Evolutionary conservation across 2,113 vertebrate species (phyloP).

Genomic region (Dissostichus mawsoni): DNA sequence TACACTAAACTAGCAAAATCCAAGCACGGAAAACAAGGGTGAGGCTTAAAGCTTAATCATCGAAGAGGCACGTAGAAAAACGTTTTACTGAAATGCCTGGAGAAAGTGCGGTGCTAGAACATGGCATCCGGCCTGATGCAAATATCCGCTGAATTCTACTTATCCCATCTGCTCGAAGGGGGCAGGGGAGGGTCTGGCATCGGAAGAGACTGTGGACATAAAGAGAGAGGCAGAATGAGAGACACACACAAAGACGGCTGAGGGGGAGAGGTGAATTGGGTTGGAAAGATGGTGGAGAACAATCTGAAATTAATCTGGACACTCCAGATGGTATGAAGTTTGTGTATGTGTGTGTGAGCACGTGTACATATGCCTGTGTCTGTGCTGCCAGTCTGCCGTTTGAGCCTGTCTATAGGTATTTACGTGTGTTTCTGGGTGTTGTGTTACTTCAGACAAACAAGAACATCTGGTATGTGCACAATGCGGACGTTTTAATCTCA

Average conservation of each 20-base stretch:
- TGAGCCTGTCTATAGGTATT: conserved; percentile 51
- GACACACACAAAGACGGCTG: conserved; percentile 64
- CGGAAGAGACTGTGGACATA: conserved; percentile 39
- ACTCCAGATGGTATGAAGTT: conserved; percentile 77
- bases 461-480: conserved; percentile 67
- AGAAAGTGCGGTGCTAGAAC: conserved; percentile 52
- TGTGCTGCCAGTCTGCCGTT: conserved; percentile 47
- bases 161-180: conserved; percentile 73
- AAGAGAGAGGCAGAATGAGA: conserved; percentile 52
- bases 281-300: conserved; percentile 73
- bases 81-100: conserved; percentile 43
- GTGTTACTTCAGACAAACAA: conserved; percentile 50
- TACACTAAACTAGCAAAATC: not conserved
- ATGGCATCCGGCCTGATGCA: conserved; percentile 59
- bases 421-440: conserved; percentile 45
- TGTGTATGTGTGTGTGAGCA: conserved; percentile 44
- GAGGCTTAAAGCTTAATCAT: not conserved
- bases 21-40: conserved; percentile 8
- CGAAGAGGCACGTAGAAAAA: conserved; percentile 38
- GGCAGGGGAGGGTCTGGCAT: conserved; percentile 44
- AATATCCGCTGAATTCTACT: conserved; percentile 55
- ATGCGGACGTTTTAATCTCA: conserved; percentile 29
- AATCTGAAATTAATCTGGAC: conserved; percentile 78
- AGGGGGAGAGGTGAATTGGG: conserved; percentile 74
- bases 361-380: conserved; percentile 19